Percentiles rank a stretch among this genome's conserved stretches.
These are phyloP conservation scores for Lottia gigantea DNA, from an alignment of 2,888 invertebrate genomes.

Conservation along the genomic window DNA sequence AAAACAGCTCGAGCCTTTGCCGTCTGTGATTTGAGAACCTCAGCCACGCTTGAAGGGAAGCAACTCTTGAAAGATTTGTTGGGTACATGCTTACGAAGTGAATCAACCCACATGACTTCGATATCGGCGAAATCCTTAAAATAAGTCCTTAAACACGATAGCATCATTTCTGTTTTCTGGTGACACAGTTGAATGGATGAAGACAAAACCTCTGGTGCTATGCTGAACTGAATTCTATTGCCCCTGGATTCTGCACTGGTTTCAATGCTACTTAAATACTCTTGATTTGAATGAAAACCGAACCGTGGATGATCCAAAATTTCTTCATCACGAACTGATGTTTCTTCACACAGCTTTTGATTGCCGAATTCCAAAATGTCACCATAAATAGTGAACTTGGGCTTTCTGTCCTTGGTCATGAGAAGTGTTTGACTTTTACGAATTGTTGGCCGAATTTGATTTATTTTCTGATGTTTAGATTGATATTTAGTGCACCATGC, in stretches of 20 bases:
- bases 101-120: slow-evolving; percentile 27
- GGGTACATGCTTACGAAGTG: slow-evolving; percentile 18
- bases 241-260: not conserved
- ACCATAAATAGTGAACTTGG: not conserved
- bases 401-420: not conserved
- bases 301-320: not conserved
- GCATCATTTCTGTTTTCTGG: slow-evolving; percentile 30
- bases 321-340: not conserved
- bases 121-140: slow-evolving; percentile 27
- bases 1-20: slow-evolving; percentile 17
- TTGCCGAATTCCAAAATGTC: not conserved
- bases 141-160: slow-evolving; percentile 27
- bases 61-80: not conserved
- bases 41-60: slow-evolving; percentile 9
- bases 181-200: slow-evolving; percentile 3
- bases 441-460: not conserved
- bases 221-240: not conserved
- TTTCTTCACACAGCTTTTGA: not conserved
- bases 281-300: not conserved
- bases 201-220: not conserved
- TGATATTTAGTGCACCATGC: slow-evolving; percentile 1
- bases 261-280: not conserved
- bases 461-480: not conserved
- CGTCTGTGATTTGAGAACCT: not conserved
- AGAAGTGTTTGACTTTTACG: not conserved